phyloP scores from a whole-genome alignment of 2,797 vertebrate species.

The Catamblyrhynchus diadema region DNA sequence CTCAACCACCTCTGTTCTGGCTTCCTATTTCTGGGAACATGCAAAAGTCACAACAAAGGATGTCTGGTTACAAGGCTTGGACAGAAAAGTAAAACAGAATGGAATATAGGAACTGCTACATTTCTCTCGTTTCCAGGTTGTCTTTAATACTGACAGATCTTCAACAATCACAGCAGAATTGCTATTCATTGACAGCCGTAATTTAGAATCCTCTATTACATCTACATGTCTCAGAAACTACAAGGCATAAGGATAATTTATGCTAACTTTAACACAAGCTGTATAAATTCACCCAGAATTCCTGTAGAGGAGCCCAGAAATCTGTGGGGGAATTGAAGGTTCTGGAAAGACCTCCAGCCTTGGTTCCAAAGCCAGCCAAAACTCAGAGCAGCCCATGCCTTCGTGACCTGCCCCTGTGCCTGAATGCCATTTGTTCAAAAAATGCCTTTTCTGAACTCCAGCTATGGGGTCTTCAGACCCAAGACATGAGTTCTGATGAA shows the following conservation, averaged over 20 bases:
- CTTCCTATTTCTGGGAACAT: constrained; percentile 47
- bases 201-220: constrained; percentile 58
- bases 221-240: constrained; percentile 44
- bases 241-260: constrained; percentile 66
- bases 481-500: not conserved
- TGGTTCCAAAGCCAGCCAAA: not conserved
- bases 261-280: constrained; percentile 61
- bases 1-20: constrained; percentile 26
- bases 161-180: constrained; percentile 43
- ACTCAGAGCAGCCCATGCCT: not conserved
- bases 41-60: constrained; percentile 62
- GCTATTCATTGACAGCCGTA: constrained; percentile 62
- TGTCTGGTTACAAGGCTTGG: constrained; percentile 54
- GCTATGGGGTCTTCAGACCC: not conserved
- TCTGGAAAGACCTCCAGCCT: constrained; percentile 19
- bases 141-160: constrained; percentile 65
- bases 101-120: constrained; percentile 30
- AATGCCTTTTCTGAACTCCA: not conserved
- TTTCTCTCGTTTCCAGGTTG: constrained; percentile 59
- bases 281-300: constrained; percentile 60
- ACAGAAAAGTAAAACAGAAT: constrained; percentile 54
- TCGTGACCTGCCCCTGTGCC: not conserved
- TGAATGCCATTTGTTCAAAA: not conserved
- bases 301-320: constrained; percentile 42
- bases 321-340: not conserved